phyloP scores from a whole-genome alignment of 2,113 vertebrate genomes.

The Okapia johnstoni region DNA sequence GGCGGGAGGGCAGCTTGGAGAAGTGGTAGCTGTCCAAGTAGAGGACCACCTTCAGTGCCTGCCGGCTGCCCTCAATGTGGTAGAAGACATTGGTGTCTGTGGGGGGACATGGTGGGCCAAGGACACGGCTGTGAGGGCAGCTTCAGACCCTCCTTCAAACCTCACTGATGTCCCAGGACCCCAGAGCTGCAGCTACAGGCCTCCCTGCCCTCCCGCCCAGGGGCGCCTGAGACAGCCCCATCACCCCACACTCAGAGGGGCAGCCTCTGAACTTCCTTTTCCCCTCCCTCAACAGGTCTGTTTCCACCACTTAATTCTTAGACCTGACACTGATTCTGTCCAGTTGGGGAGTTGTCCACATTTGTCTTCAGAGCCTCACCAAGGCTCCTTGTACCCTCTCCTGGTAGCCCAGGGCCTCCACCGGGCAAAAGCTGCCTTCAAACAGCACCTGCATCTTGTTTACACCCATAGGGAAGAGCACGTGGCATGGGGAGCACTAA shows the following conservation, averaged over 20 bases:
- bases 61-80: constrained; percentile 96
- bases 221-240: neutral
- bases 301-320: neutral
- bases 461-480: neutral
- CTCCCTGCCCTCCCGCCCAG: neutral
- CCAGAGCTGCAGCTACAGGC: neutral
- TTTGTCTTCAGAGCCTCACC: neutral
- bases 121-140: neutral
- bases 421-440: neutral
- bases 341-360: fast-evolving
- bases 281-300: neutral
- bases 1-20: constrained; percentile 92
- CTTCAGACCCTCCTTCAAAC: neutral
- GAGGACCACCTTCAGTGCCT: constrained; percentile 92
- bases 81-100: constrained; percentile 92
- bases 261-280: neutral
- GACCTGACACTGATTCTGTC: neutral
- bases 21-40: constrained; percentile 96
- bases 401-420: neutral
- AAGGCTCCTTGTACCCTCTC: fast-evolving
- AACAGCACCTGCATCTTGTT: neutral
- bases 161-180: neutral
- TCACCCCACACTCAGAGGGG: neutral
- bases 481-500: neutral
- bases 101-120: neutral